A percentile compares a stretch with the other conserved stretches of the same genome.
Evolutionary conservation across 64 coral and sea anemone genomes (phyloP).

Genomic region (Catalaphyllia jardinei): DNA sequence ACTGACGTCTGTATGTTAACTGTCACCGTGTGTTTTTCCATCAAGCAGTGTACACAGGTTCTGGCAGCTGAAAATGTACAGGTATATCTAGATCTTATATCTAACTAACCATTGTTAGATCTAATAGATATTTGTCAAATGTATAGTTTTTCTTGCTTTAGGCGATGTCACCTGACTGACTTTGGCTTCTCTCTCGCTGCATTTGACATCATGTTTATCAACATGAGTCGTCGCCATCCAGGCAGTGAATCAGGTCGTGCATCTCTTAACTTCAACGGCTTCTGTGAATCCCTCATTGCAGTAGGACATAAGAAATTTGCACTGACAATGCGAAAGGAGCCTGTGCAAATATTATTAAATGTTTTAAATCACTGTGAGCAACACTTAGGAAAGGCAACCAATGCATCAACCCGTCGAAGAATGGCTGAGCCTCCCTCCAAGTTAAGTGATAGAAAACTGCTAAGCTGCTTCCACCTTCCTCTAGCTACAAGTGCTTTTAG

Average conservation of each 20-base stretch:
- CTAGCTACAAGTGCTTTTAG: conserved; percentile 12
- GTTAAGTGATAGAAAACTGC: background rate
- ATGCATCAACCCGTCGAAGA: background rate
- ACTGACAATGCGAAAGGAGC: conserved; percentile 27
- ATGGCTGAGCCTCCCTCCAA: background rate
- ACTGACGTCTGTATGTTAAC: no score
- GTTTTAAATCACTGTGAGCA: conserved; percentile 67
- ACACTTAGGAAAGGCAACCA: conserved; percentile 1
- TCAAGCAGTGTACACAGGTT: no score
- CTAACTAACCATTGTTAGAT: no score
- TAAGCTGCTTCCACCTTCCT: conserved; percentile 1
- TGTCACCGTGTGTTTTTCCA: no score
- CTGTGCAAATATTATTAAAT: conserved; percentile 44
- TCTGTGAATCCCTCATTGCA: conserved; percentile 51
- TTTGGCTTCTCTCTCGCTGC: conserved; percentile 66
- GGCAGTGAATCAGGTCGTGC: conserved; percentile 46
- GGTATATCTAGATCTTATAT: no score
- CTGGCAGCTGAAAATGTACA: no score
- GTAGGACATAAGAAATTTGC: conserved; percentile 44
- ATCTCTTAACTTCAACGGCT: conserved; percentile 59
- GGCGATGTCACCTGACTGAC: conserved; percentile 61
- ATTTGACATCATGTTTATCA: conserved; percentile 68
- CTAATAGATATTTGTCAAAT: no score
- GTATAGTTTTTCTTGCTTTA: background rate
- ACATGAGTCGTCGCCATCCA: conserved; percentile 62